Conservation (phyloP, 2,888 invertebrate species). For the Hydriomena furcata region DNA sequence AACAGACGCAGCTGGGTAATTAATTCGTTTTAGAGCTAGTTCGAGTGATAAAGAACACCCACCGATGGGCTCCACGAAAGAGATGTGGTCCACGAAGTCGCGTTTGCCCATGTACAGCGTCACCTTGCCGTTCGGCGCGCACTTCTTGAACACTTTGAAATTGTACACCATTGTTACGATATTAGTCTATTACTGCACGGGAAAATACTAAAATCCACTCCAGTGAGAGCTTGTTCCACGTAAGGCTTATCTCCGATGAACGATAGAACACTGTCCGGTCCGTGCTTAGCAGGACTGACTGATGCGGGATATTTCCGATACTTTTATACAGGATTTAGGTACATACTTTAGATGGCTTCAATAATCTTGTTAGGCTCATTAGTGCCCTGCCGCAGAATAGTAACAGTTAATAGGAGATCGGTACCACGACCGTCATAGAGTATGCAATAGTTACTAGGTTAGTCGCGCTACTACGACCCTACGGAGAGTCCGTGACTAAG, state of each 20-base stretch:
- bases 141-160: constrained; percentile 96
- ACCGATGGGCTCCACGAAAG: constrained; percentile 94
- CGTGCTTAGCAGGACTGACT: constrained; percentile 1
- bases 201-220: neutral
- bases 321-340: constrained; percentile 68
- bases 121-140: constrained; percentile 93
- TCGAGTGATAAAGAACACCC: neutral
- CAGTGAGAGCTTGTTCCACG: neutral
- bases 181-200: constrained; percentile 17
- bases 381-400: constrained; percentile 42
- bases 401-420: neutral
- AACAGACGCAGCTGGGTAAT: no score
- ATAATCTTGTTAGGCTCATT: constrained; percentile 66
- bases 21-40: no score
- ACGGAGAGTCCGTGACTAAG: neutral
- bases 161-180: constrained; percentile 91
- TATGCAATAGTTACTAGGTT: neutral
- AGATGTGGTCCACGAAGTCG: constrained; percentile 94
- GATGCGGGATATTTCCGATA: constrained; percentile 4
- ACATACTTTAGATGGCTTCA: constrained; percentile 57
- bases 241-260: neutral
- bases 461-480: neutral
- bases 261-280: neutral
- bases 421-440: neutral
- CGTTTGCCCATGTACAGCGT: constrained; percentile 93